A percentile compares a stretch with the other conserved stretches of the same genome.
Conservation (phyloP, 2,113 vertebrate species). For the Cheirogaleus medius region DNA sequence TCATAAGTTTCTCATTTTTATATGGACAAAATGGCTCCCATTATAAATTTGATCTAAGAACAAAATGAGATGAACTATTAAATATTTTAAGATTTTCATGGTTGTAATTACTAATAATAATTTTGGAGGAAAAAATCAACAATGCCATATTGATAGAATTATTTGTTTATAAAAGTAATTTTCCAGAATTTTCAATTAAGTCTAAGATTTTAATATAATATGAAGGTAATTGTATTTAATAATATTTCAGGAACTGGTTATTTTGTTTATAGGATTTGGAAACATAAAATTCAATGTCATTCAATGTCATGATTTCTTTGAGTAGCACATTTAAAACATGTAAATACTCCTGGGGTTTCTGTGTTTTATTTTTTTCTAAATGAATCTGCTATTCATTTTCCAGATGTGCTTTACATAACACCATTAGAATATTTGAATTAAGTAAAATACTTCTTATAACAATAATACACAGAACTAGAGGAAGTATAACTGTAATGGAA, state of each 20-base stretch:
- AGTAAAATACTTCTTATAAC: background rate
- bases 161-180: conserved; percentile 19
- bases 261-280: background rate
- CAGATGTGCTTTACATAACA: background rate
- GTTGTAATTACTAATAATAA: background rate
- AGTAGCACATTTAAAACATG: background rate
- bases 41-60: background rate
- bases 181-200: background rate
- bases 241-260: background rate
- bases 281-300: background rate
- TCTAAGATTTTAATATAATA: conserved; percentile 3
- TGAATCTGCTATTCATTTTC: background rate
- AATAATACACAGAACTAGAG: background rate
- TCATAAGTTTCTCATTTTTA: background rate
- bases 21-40: background rate
- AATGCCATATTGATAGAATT: background rate
- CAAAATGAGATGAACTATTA: background rate
- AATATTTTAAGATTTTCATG: background rate
- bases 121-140: background rate
- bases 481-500: background rate
- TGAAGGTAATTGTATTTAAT: background rate
- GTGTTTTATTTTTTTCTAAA: background rate
- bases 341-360: background rate
- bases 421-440: background rate
- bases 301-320: background rate